Evolutionary conservation across 2,888 invertebrate species (phyloP), one percentile per base, ranked within the genome.

Genomic region (Aplocera efformata): DNA sequence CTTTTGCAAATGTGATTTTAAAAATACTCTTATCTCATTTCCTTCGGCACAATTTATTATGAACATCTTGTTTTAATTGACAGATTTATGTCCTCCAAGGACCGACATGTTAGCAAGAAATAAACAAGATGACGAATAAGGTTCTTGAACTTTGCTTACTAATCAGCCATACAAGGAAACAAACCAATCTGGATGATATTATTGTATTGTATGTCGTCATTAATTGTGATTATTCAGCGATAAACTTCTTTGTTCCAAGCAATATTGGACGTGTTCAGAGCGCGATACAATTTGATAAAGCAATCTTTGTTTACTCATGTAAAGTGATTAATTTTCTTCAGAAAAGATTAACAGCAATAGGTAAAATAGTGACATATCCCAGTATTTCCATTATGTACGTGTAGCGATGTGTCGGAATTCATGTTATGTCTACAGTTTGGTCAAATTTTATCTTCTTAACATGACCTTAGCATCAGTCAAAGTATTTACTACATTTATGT

Each of bases 201-300:
- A 30, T 33, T 30, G 30, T 40, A 34, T 42, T 34, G 43, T 42
- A 43, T 40, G 42, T 26, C 42, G 29, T 45, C 48, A 42, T 49
- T 45, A 43, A 43, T 34, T 44, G 32, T 37, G 38, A 48, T 48
- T 50, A 49, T 40, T 48, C 30, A 39, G 29, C 41, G 48, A 53
- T 50, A 48, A 42, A 42, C 31, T 44, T 45, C 48, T 53, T 56
- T 53, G 56, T 51, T 40, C 31, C 20, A 28, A 31, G 17, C 35
- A 33, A 49, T 51, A 56, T 53, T 50, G 51, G 48, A 41, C 48
- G 40, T 45, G 36, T 41, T 25, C 36, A n/a, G 28, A 38, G 32
- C 40, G 41, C 42, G 44, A 38, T 48, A 42, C 24, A 43, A 24
- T 48, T 37, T 41, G 45, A 55, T 55, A 55, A 28, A 20, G 27